Base-by-base conservation (phyloP, 30 jellyfish, hydroid and myxozoan genomes). In the Calvadosia cruxmelitensis region DNA sequence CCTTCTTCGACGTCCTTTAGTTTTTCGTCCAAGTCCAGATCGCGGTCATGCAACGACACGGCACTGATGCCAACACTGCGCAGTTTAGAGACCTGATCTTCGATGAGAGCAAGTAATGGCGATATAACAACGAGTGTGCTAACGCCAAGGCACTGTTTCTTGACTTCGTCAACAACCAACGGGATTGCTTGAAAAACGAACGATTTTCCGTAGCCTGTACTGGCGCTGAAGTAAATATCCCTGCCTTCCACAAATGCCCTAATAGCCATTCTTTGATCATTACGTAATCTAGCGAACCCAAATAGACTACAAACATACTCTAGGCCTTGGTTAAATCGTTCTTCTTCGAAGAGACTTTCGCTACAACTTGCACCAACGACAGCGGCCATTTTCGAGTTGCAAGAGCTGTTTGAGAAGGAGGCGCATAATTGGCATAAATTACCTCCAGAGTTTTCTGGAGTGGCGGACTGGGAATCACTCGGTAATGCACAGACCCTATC, bases 151-250 rank as follows among this genome's bases (percentile, higher is more conserved):
- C 28, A 51, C 29, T 50, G 65, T 1, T 23, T 62, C 31, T 29
- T 30, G 26, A 71, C 27, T 26, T 1, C 25, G 53, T 51, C 72
- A 7, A 31, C 35, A 29, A 71, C 24, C 31, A 71, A 30, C 1
- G 81, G 81, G 29, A 71, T 57, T 1, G 73, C 76, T 71, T 71
- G 81, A 53, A 71, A 71, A 23, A 71, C 32, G 23, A 71, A 34
- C 52, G 68, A 30, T 62, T 71, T 71, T 49, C 81, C 74, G 52
- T 31, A 50, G 27, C 81, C 81, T 27, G 81, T 71, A 25, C 68
- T 64, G 28, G 72, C 57, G 35, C 81, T 53, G n/a, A 71, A 50
- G 31, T 53, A 72, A 50, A 72, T 34, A 53, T 71, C 81, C 64
- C 34, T 68, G 34, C 78, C 78, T 7, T 34, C 28, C 34, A 33